Percentiles rank a stretch among this genome's conserved stretches.
phyloP scores from a whole-genome alignment of 2,888 invertebrate species.

The Eudiplozoon nipponicum region DNA sequence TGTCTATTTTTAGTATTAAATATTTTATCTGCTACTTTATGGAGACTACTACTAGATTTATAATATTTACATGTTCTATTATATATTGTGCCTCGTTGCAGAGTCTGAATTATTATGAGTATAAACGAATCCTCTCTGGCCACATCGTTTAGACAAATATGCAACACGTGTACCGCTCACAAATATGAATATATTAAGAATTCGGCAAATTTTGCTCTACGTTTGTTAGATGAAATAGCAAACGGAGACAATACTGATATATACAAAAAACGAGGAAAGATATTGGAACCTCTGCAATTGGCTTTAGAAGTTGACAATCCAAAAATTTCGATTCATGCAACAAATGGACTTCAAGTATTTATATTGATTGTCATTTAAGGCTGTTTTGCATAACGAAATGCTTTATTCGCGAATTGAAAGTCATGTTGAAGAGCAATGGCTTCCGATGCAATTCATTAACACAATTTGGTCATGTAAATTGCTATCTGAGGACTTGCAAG shows the following conservation, averaged over 20 bases:
- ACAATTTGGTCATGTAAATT: conserved; percentile 47
- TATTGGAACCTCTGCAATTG: conserved; percentile 43
- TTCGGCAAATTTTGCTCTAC: too few species aligned
- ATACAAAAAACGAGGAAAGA: not conserved
- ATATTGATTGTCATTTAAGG: conserved; percentile 31
- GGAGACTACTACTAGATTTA: too few species aligned
- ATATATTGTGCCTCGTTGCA: too few species aligned
- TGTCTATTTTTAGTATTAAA: too few species aligned
- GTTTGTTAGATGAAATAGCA: too few species aligned
- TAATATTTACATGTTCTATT: too few species aligned
- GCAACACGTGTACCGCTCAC: too few species aligned
- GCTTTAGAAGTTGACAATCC: conserved; percentile 55
- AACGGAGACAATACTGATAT: not conserved
- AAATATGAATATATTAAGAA: too few species aligned
- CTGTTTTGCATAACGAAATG: conserved; percentile 55
- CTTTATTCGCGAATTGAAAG: conserved; percentile 51
- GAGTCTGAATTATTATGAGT: too few species aligned
- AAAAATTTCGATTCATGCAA: conserved; percentile 46
- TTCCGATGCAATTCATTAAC: conserved; percentile 56
- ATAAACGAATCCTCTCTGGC: too few species aligned
- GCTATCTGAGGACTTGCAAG: conserved; percentile 52
- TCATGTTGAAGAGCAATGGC: conserved; percentile 61
- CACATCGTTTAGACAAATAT: too few species aligned
- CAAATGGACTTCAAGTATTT: conserved; percentile 62
- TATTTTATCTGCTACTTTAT: too few species aligned